phyloP scores from a whole-genome alignment of 2,888 invertebrate genomes.

The Furcula furcula region DNA sequence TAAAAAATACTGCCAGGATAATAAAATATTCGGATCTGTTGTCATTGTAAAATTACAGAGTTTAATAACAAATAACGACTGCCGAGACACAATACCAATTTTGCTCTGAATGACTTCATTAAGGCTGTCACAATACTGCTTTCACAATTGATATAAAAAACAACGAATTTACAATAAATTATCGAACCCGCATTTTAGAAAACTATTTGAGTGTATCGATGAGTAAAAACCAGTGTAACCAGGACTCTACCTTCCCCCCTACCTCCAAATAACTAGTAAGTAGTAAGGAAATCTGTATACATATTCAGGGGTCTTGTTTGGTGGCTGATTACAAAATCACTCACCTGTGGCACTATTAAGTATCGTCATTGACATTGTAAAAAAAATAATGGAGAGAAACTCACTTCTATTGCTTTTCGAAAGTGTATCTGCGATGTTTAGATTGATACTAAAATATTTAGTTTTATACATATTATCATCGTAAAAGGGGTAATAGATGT shows the following conservation, averaged over 20 bases:
- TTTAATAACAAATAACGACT: too few species aligned
- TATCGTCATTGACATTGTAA: background rate
- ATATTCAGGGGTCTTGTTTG: constrained; percentile 25
- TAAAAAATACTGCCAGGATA: too few species aligned
- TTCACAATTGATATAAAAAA: background rate
- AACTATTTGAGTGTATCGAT: background rate
- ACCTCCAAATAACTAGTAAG: constrained; percentile 14
- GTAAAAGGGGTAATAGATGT: too few species aligned
- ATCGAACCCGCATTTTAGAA: constrained; percentile 12
- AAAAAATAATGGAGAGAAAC: background rate
- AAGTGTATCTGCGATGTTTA: too few species aligned
- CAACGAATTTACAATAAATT: background rate
- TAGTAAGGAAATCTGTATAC: constrained; percentile 19
- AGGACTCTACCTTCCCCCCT: background rate
- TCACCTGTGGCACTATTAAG: background rate
- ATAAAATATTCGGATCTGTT: too few species aligned
- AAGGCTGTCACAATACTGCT: background rate
- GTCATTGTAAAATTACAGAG: too few species aligned
- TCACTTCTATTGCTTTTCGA: too few species aligned
- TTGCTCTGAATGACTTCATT: background rate
- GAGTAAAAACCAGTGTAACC: constrained; percentile 3
- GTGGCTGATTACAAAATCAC: background rate
- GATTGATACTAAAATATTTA: too few species aligned
- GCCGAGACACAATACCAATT: background rate
- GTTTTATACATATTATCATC: too few species aligned